phyloP scores from a whole-genome alignment of 2,797 vertebrate species.

The Sciurus carolinensis region DNA sequence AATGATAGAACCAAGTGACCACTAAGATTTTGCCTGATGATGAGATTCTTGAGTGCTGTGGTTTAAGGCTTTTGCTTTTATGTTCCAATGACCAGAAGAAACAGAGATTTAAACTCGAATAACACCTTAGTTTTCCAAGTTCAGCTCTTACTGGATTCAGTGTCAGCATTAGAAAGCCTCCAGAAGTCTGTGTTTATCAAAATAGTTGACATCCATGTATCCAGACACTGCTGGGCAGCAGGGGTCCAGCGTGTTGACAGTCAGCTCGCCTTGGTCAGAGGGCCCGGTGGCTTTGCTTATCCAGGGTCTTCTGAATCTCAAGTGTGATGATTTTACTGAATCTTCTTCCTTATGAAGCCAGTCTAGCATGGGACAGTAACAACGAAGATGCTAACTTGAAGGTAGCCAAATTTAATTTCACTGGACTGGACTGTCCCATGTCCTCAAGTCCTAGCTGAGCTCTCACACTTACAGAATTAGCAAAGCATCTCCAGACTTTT shows the following conservation, averaged over 20 bases:
- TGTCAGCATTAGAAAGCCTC: neutral
- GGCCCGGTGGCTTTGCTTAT: neutral
- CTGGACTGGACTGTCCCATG: neutral
- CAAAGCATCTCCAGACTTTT: neutral
- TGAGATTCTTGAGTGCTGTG: neutral
- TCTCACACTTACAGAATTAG: neutral
- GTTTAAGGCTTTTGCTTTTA: neutral
- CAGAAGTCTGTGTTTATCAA: slow-evolving; percentile 19
- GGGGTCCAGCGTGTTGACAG: neutral
- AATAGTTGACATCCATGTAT: neutral
- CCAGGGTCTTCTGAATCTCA: neutral
- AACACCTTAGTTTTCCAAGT: slow-evolving; percentile 2
- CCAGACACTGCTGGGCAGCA: neutral
- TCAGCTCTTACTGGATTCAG: neutral
- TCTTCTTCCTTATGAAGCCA: neutral
- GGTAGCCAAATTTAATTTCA: neutral
- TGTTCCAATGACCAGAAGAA: neutral
- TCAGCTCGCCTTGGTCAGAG: neutral
- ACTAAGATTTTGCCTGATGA: neutral
- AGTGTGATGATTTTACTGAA: neutral
- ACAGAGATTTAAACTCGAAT: neutral
- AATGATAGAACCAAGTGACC: neutral
- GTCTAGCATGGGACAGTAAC: neutral
- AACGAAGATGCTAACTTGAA: neutral
- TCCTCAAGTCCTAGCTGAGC: neutral